Conservation (phyloP, 37 sponge, comb jelly and placozoan species). For the Oopsacas minuta region DNA sequence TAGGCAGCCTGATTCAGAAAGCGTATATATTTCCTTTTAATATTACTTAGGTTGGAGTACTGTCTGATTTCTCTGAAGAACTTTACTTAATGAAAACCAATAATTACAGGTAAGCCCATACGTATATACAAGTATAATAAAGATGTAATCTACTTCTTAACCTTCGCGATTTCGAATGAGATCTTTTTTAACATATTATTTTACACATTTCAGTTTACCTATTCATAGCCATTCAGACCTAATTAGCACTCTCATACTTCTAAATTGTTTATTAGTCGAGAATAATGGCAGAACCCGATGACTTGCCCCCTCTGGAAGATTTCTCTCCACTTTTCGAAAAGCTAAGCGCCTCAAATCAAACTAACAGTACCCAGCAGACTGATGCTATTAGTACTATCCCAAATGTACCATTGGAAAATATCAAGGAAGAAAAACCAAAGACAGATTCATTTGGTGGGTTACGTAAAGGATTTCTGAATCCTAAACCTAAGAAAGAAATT, state of each 20-base stretch:
- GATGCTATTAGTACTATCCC: neutral
- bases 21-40: neutral
- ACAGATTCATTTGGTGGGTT: neutral
- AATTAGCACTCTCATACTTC: neutral
- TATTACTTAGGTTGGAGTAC: neutral
- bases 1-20: too few relatives aligned
- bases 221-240: neutral
- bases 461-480: neutral
- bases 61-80: neutral
- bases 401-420: neutral
- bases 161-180: too few relatives aligned
- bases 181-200: too few relatives aligned
- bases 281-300: slow-evolving; percentile 9
- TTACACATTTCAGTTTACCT: neutral
- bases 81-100: neutral
- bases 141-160: too few relatives aligned
- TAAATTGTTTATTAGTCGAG: neutral
- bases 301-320: neutral
- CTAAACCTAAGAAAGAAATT: neutral
- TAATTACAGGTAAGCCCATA: neutral
- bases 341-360: neutral
- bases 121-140: too few relatives aligned
- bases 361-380: neutral
- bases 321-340: neutral
- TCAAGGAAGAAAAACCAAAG: neutral